Conservation (phyloP, 2,888 invertebrate genomes). For the Orthosia gracilis region DNA sequence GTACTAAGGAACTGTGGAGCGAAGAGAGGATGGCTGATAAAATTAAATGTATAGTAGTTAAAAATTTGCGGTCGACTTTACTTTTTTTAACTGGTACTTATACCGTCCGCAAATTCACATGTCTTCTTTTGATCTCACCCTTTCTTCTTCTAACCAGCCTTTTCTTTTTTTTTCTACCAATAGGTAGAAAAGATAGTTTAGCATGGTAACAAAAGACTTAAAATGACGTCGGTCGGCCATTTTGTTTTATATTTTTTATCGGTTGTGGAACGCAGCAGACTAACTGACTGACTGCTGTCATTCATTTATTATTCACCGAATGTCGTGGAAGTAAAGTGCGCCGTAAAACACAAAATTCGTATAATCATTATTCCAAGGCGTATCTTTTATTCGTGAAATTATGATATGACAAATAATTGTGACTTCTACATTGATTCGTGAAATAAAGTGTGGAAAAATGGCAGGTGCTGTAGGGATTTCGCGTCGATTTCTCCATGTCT, state of each 20-base stretch:
- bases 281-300: constrained; percentile 45
- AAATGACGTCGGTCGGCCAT: constrained; percentile 58
- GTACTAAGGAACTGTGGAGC: no score
- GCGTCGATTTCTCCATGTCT: constrained; percentile 77
- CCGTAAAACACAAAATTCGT: constrained; percentile 52
- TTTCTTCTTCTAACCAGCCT: background rate
- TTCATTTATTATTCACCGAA: constrained; percentile 58
- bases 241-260: constrained; percentile 56
- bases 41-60: no score
- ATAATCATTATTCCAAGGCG: constrained; percentile 51
- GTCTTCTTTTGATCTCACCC: no score
- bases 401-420: constrained; percentile 80
- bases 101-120: no score
- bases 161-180: background rate
- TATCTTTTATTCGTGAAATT: constrained; percentile 70
- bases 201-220: constrained; percentile 2
- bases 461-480: constrained; percentile 74
- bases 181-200: background rate
- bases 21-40: no score
- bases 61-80: no score
- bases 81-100: no score
- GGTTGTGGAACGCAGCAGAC: constrained; percentile 28
- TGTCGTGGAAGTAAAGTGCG: constrained; percentile 60
- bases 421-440: constrained; percentile 71
- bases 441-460: constrained; percentile 78